phyloP scores from a whole-genome alignment of 2,113 vertebrate species.

The Uropsilus gracilis region DNA sequence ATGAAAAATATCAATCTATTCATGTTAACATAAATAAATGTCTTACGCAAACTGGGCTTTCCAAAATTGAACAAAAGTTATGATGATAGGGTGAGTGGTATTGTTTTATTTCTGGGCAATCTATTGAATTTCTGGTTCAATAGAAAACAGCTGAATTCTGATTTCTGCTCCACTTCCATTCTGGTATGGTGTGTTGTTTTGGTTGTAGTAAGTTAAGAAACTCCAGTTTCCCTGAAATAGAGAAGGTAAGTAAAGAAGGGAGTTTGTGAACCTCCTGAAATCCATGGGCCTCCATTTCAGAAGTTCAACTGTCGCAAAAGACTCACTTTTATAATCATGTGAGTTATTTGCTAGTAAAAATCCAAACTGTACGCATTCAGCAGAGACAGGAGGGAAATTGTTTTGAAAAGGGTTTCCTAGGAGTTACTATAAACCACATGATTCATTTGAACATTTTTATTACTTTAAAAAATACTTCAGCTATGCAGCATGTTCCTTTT shows the following conservation, averaged over 20 bases:
- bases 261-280: not conserved
- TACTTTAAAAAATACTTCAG: not conserved
- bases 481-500: not conserved
- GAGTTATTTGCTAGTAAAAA: not conserved
- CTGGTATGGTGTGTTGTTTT: not conserved
- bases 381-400: not conserved
- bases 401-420: conserved; percentile 5
- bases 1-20: not conserved
- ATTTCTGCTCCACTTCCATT: not conserved
- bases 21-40: not conserved
- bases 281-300: not conserved
- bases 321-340: not conserved
- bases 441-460: conserved; percentile 16
- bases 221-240: not conserved
- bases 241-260: not conserved
- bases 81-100: not conserved
- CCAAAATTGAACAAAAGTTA: not conserved
- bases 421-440: conserved; percentile 16
- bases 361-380: not conserved
- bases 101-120: not conserved
- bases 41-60: not conserved
- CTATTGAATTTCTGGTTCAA: not conserved
- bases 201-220: not conserved
- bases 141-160: not conserved
- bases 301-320: not conserved